phyloP scores from a whole-genome alignment of 2,113 vertebrate species.

The Emydocephalus ijimae region DNA sequence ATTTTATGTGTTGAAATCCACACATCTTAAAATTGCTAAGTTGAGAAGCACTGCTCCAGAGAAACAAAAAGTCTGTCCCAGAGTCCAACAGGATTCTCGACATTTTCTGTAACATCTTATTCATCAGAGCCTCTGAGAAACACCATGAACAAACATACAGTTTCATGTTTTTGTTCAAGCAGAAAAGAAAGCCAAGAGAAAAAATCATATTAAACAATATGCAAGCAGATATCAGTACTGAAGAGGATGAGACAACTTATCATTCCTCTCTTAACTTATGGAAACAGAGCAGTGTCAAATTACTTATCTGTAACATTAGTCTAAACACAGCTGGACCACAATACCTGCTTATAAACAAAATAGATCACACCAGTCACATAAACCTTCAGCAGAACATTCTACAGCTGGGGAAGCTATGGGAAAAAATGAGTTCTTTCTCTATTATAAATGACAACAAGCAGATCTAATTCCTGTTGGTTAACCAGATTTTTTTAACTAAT shows the following conservation, averaged over 20 bases:
- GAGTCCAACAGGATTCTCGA: background rate
- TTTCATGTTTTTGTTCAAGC: background rate
- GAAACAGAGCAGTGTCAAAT: background rate
- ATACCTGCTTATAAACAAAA: background rate
- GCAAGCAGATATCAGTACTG: background rate
- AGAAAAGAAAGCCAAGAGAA: background rate
- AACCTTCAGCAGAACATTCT: background rate
- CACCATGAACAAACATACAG: background rate
- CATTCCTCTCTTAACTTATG: background rate
- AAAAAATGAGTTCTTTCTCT: background rate
- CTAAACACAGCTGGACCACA: background rate
- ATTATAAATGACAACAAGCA: background rate
- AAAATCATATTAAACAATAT: background rate
- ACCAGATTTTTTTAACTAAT: background rate
- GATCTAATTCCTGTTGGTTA: background rate
- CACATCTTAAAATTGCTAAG: background rate
- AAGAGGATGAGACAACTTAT: background rate
- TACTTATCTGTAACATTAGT: background rate
- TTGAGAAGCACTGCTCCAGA: background rate
- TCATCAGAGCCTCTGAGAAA: background rate
- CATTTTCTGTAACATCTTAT: background rate
- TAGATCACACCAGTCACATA: background rate
- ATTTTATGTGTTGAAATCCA: background rate
- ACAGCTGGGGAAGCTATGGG: background rate
- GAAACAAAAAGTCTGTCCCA: background rate